Conservation (phyloP, 2,113 vertebrate species). For the Orcinus orca region DNA sequence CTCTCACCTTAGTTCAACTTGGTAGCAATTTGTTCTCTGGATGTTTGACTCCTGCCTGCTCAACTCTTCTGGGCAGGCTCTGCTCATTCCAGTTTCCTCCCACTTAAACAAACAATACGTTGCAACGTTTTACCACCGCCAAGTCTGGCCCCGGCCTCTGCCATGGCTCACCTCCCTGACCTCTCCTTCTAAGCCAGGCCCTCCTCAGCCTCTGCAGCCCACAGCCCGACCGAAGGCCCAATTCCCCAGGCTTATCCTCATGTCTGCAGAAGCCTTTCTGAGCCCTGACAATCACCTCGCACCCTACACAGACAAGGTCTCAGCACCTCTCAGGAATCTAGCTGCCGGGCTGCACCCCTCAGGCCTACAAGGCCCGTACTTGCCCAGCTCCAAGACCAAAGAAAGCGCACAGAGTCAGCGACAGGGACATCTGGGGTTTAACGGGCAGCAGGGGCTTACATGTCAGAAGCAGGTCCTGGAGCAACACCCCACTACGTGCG, state of each 20-base stretch:
- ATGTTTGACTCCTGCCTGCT: background rate
- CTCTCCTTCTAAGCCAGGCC: background rate
- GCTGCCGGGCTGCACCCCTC: background rate
- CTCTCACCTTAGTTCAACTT: background rate
- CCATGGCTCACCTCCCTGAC: background rate
- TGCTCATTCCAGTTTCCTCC: slow-evolving; percentile 2
- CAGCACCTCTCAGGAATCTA: background rate
- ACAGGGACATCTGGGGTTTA: background rate
- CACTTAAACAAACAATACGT: background rate
- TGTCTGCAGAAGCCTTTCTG: background rate
- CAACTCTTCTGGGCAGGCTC: slow-evolving; percentile 9
- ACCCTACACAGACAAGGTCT: background rate
- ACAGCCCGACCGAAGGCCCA: no score
- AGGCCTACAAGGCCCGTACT: background rate
- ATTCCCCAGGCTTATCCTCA: background rate
- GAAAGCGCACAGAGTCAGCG: background rate
- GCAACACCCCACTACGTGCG: background rate
- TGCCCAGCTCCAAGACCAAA: background rate
- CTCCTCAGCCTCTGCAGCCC: background rate
- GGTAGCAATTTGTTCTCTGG: background rate
- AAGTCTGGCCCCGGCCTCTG: background rate
- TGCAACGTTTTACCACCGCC: background rate
- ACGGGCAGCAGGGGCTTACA: background rate
- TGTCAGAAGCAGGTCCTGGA: background rate
- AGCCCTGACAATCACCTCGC: background rate